phyloP scores from a whole-genome alignment of 2,113 vertebrate species.

The Agapornis roseicollis region DNA sequence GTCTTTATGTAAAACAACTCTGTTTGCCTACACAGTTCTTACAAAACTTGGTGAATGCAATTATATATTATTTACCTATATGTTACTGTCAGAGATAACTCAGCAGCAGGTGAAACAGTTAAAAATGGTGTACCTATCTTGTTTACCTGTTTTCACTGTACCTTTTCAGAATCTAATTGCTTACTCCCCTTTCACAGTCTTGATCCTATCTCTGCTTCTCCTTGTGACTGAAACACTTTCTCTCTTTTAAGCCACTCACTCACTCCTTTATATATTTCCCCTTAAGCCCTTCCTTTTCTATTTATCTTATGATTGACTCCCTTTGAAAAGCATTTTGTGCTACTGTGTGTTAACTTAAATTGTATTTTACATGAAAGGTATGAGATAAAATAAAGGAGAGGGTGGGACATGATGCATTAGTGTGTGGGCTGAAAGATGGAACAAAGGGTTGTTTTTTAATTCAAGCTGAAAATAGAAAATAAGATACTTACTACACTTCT shows the following conservation, averaged over 20 bases:
- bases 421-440: constrained; percentile 24
- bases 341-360: constrained; percentile 55
- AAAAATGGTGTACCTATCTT: background rate
- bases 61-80: background rate
- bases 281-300: constrained; percentile 56
- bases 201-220: background rate
- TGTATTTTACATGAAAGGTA: constrained; percentile 50
- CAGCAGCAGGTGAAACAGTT: background rate
- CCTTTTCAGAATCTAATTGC: constrained; percentile 26
- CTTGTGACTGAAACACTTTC: background rate
- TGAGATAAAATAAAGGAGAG: constrained; percentile 44
- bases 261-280: constrained; percentile 27
- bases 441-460: constrained; percentile 65
- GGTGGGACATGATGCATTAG: constrained; percentile 39
- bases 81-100: background rate
- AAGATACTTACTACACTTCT: constrained; percentile 42
- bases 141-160: background rate
- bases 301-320: constrained; percentile 38
- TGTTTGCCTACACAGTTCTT: background rate
- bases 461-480: constrained; percentile 66
- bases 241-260: background rate
- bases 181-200: background rate
- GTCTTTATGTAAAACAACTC: background rate
- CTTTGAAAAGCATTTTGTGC: constrained; percentile 57
- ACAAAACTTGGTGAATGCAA: background rate